These are phyloP conservation scores for Corapipo altera DNA, from an alignment of 2,113 vertebrate genomes.

Conservation along the genomic window DNA sequence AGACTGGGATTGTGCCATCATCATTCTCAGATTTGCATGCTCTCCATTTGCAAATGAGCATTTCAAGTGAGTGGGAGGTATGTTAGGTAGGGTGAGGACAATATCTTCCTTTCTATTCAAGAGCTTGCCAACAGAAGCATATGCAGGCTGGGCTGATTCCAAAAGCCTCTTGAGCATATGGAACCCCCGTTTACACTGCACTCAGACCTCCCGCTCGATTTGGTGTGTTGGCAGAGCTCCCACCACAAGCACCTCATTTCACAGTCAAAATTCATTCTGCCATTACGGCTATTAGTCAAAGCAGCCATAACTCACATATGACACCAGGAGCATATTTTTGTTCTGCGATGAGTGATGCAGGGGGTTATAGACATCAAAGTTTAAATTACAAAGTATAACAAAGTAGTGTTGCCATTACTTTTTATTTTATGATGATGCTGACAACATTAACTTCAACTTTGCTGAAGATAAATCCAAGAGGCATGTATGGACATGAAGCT, in stretches of 20 bases:
- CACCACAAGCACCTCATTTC: neutral
- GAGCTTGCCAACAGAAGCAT: conserved; percentile 68
- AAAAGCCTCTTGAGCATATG: conserved; percentile 56
- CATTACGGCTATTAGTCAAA: conserved; percentile 30
- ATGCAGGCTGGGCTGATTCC: conserved; percentile 47
- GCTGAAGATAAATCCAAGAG: neutral
- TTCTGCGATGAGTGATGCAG: neutral
- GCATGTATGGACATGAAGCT: neutral
- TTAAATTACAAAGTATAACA: neutral
- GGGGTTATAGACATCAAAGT: neutral
- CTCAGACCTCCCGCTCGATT: conserved; percentile 20
- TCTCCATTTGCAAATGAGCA: conserved; percentile 50
- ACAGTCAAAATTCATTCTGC: conserved; percentile 1
- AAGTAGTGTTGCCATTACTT: neutral
- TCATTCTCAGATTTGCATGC: neutral
- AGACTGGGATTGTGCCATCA: neutral
- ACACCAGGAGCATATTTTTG: neutral
- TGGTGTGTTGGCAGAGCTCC: conserved; percentile 36
- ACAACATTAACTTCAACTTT: neutral
- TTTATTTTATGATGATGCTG: neutral
- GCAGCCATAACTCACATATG: neutral
- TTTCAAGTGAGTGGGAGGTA: conserved; percentile 60
- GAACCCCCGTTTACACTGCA: conserved; percentile 2
- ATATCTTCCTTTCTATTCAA: conserved; percentile 52
- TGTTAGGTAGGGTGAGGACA: conserved; percentile 63